Conservation (phyloP, 1,140 invertebrate species). For the Dreissena polymorpha region DNA sequence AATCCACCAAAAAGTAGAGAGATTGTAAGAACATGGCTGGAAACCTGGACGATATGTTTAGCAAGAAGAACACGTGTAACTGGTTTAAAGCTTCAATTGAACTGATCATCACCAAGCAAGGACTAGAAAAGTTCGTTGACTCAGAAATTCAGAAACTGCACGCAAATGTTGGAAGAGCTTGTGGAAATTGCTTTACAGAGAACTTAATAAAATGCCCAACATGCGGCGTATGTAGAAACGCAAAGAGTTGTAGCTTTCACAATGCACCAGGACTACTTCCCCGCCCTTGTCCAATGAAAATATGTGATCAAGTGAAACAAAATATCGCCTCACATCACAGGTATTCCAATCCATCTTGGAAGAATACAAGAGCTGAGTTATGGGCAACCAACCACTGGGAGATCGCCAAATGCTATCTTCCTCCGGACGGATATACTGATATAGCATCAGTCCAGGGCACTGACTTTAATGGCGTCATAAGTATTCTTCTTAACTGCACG, state of each 20-base stretch:
- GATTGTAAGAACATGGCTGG: no score
- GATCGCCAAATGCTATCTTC: constrained; percentile 12
- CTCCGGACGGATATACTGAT: constrained; percentile 3
- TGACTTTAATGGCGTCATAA: constrained; percentile 17
- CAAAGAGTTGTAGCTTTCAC: background rate
- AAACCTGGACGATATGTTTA: no score
- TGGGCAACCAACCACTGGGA: constrained; percentile 8
- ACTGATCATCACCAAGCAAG: constrained; percentile 9
- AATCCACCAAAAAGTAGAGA: no score
- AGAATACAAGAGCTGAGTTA: constrained; percentile 1
- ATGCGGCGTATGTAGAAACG: background rate
- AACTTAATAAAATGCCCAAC: constrained; percentile 3
- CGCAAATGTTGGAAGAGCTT: background rate
- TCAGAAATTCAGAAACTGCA: constrained; percentile 2
- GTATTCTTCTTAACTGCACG: background rate
- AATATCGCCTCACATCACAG: background rate
- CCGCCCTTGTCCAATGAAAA: background rate
- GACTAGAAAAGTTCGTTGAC: constrained; percentile 1
- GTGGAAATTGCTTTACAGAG: background rate
- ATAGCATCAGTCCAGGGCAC: background rate
- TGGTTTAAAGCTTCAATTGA: constrained; percentile 2
- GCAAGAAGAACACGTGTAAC: background rate
- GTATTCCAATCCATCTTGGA: constrained; percentile 1
- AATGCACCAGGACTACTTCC: background rate
- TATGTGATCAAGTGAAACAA: constrained; percentile 4